phyloP scores from a whole-genome alignment of 2,888 invertebrate species.

The Linnaemya vulpina region DNA sequence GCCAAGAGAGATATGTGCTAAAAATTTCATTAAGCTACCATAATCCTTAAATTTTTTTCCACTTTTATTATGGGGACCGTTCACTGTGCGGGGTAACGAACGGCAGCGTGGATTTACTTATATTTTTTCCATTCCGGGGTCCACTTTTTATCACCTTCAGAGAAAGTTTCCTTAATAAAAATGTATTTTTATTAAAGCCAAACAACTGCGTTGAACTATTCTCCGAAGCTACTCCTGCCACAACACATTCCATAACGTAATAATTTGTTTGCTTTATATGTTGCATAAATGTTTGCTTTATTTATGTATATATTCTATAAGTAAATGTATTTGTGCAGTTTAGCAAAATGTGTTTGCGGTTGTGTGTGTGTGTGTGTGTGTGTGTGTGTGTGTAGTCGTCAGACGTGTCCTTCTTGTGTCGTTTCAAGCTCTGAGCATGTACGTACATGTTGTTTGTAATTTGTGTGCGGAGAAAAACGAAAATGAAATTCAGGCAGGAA shows the following conservation, averaged over 20 bases:
- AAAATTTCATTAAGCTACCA: too few species aligned
- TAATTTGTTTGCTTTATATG: neutral
- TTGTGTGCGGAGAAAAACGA: slow-evolving; percentile 6
- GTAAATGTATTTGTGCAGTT: slow-evolving; percentile 15
- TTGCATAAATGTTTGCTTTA: slow-evolving; percentile 55
- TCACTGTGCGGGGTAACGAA: too few species aligned
- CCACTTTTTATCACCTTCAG: neutral
- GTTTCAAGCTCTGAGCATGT: neutral
- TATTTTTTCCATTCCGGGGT: too few species aligned
- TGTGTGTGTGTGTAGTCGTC: too few species aligned
- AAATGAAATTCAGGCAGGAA: slow-evolving; percentile 68
- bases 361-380: neutral
- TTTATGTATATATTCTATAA: slow-evolving; percentile 8
- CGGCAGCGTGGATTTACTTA: too few species aligned
- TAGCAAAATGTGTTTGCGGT: neutral
- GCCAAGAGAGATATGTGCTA: too few species aligned
- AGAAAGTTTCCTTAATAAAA: neutral
- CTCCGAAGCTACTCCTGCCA: neutral
- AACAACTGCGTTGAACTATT: neutral
- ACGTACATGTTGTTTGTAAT: neutral
- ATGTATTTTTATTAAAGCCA: neutral
- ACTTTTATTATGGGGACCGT: too few species aligned
- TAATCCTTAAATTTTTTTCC: too few species aligned
- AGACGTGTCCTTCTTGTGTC: slow-evolving; percentile 28
- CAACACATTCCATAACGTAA: neutral